Percentiles rank a stretch among this genome's conserved stretches.
These are phyloP conservation scores for Sabatieria punctata DNA, from an alignment of 2,888 invertebrate species.

Conservation along the genomic window DNA sequence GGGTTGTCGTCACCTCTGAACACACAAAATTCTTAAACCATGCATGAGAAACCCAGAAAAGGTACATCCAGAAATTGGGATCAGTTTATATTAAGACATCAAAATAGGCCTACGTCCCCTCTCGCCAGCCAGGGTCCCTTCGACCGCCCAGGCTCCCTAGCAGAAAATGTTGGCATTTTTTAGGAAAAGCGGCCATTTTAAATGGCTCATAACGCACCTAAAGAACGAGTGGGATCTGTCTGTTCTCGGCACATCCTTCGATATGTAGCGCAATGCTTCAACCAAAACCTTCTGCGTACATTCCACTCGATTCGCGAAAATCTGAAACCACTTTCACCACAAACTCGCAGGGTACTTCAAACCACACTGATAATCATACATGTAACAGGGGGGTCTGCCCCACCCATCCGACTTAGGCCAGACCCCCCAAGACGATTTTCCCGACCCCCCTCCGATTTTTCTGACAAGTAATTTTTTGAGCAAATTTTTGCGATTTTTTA, in stretches of 20 bases:
- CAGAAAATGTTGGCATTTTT: too few species aligned
- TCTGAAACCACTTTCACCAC: constrained; percentile 16
- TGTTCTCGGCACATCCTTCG: constrained; percentile 33
- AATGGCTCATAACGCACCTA: constrained; percentile 16
- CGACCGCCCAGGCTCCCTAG: too few species aligned
- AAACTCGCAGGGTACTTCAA: background rate
- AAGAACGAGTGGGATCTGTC: constrained; percentile 29
- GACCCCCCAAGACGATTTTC: too few species aligned
- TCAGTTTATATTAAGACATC: too few species aligned
- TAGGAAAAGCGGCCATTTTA: too few species aligned
- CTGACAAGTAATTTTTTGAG: too few species aligned
- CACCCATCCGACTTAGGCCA: too few species aligned
- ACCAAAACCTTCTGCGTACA: constrained; percentile 22
- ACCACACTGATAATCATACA: background rate
- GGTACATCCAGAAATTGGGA: background rate
- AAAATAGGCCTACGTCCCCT: too few species aligned
- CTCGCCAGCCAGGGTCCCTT: too few species aligned
- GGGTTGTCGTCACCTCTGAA: constrained; percentile 15
- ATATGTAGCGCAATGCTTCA: constrained; percentile 25
- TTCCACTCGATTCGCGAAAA: constrained; percentile 27
- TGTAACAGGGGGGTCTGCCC: background rate
- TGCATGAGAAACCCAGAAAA: background rate
- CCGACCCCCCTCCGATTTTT: too few species aligned
- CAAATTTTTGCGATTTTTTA: too few species aligned
- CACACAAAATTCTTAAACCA: background rate